Evolutionary conservation across 2,888 invertebrate genomes (phyloP).

Genomic region (Lagria hirta): DNA sequence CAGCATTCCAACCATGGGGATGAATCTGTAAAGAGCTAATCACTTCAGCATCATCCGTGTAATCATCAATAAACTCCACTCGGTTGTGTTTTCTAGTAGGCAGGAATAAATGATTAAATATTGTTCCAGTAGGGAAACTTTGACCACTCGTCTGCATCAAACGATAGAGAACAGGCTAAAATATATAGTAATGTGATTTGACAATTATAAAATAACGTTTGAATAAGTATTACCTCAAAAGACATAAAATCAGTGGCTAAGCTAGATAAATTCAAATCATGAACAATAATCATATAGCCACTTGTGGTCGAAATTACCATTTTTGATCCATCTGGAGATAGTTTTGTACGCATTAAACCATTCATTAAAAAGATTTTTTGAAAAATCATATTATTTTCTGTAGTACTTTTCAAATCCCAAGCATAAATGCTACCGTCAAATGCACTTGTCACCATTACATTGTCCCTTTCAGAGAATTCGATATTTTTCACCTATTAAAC

Average conservation of each 20-base stretch:
- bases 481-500: constrained; percentile 75
- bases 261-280: constrained; percentile 80
- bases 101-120: constrained; percentile 81
- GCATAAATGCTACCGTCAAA: constrained; percentile 92
- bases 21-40: constrained; percentile 87
- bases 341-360: constrained; percentile 80
- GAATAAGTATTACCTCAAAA: constrained; percentile 71
- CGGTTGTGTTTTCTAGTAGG: constrained; percentile 73
- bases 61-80: constrained; percentile 88
- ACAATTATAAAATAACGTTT: too few relatives aligned
- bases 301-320: constrained; percentile 89
- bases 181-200: constrained; percentile 35
- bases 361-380: constrained; percentile 85
- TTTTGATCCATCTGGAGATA: constrained; percentile 83
- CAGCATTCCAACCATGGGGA: constrained; percentile 86
- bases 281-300: constrained; percentile 86
- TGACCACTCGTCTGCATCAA: constrained; percentile 86
- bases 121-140: constrained; percentile 75
- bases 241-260: constrained; percentile 79
- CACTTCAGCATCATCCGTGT: constrained; percentile 90
- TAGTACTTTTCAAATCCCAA: constrained; percentile 89
- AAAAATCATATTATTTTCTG: constrained; percentile 74
- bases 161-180: constrained; percentile 84
- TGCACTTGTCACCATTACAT: constrained; percentile 85
- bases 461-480: constrained; percentile 83